Evolutionary conservation across 2,888 invertebrate species (phyloP).

Genomic region (Cryptus armator): DNA sequence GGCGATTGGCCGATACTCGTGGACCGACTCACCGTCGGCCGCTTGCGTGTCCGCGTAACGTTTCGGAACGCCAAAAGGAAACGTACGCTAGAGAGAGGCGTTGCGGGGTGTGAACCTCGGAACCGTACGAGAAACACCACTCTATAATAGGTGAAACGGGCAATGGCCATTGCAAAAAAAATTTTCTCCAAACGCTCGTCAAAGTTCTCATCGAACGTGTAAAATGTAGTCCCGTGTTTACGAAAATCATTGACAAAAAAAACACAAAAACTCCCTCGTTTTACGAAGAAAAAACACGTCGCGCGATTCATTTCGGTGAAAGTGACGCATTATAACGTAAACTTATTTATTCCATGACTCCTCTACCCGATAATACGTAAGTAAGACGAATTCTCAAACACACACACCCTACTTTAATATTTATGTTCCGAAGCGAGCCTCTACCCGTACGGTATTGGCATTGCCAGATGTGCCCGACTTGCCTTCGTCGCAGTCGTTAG

Average conservation of each 20-base stretch:
- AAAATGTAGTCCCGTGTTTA: conserved; percentile 70
- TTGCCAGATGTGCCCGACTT: conserved; percentile 7
- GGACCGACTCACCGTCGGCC: not conserved
- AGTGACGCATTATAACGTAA: conserved; percentile 75
- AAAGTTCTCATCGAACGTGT: conserved; percentile 61
- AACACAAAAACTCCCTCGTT: conserved; percentile 26
- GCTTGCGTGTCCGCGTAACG: not conserved
- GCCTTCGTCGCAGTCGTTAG: not conserved
- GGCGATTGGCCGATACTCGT: not conserved
- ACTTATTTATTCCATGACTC: conserved; percentile 80
- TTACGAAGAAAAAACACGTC: conserved; percentile 65
- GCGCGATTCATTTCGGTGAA: conserved; percentile 70
- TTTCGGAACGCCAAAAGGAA: conserved; percentile 5
- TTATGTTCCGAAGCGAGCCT: conserved; percentile 5
- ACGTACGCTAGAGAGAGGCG: conserved; percentile 41
- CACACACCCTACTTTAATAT: conserved; percentile 37
- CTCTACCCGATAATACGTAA: conserved; percentile 79
- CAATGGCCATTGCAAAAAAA: conserved; percentile 74
- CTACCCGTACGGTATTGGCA: not conserved
- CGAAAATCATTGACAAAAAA: conserved; percentile 41
- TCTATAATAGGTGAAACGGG: conserved; percentile 72
- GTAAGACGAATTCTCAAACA: conserved; percentile 69
- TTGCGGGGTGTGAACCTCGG: conserved; percentile 66
- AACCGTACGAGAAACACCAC: conserved; percentile 65
- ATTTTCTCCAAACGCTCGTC: conserved; percentile 58